Conservation (phyloP, 2,888 invertebrate species). For the Brenthis ino region DNA sequence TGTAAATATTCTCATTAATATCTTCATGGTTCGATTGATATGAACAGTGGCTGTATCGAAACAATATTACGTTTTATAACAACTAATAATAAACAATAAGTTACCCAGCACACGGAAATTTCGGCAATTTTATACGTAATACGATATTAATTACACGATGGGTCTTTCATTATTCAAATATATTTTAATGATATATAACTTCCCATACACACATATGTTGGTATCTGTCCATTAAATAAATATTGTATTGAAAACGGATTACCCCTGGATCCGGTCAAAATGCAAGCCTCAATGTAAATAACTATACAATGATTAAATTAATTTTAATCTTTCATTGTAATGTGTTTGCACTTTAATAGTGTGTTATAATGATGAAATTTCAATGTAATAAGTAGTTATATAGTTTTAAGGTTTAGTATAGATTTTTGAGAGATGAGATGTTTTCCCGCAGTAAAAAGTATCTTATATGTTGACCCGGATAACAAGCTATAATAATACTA, state of each 20-base stretch:
- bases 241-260: slow-evolving; percentile 35
- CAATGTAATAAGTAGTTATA: too few species aligned
- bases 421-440: too few species aligned
- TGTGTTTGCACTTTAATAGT: neutral
- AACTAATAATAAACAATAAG: slow-evolving; percentile 17
- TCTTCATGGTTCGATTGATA: neutral
- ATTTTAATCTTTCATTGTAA: slow-evolving; percentile 3
- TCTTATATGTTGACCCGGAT: too few species aligned
- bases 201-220: slow-evolving; percentile 16
- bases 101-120: slow-evolving; percentile 12
- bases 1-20: slow-evolving; percentile 1
- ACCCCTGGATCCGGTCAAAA: slow-evolving; percentile 21
- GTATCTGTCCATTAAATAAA: slow-evolving; percentile 26
- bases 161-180: slow-evolving; percentile 34
- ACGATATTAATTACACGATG: slow-evolving; percentile 29
- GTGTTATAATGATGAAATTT: neutral
- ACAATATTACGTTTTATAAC: slow-evolving; percentile 3
- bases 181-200: slow-evolving; percentile 38
- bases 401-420: too few species aligned
- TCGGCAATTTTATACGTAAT: slow-evolving; percentile 30
- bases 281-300: slow-evolving; percentile 8
- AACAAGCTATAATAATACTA: too few species aligned
- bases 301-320: slow-evolving; percentile 9
- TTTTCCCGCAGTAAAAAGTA: too few species aligned
- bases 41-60: neutral